Evolutionary conservation across 1,140 invertebrate species (phyloP), one percentile per base, ranked within the genome.

Genomic region (Oncopodura yosiiana): DNA sequence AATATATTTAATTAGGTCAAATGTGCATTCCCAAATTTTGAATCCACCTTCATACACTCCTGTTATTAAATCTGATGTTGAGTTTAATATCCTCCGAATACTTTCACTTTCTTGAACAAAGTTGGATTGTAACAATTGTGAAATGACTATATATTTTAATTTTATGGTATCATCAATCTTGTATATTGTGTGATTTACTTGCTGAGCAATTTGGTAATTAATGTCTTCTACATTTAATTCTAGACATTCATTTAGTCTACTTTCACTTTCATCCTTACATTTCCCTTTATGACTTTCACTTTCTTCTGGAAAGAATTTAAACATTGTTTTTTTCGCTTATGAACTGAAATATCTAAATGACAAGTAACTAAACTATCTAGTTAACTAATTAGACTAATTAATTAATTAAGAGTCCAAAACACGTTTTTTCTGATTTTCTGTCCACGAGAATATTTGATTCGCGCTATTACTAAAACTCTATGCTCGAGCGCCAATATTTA

Each of bases 11-110:
- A 80, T 65, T 41, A 92, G 68, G 67, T 91, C 87, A 67, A 79
- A 76, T 16, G 84, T 88, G 63, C 87, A 87, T 71, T 92, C 87
- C 88, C 88, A 92, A 53, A 90, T 78, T 76, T 90, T 91, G 21
- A 87, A 73, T 14, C 88, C 88, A 62, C 87, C 68, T 69, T 69
- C 68, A 63, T 70, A 70, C 9, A 67, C 60, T 27, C 66, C 66
- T 32, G 61, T 49, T 14, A 68, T 54, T 34, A 70, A 55, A 50
- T 70, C 69, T 11, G 67, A 67, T 18, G 51, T 45, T 2, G 57
- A 62, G 9, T 53, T 12, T n/a, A 60, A 39, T 14, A 62, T 52
- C 14, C 44, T 12, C 34, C 45, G 32, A 34, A 60, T 27, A 11
- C 39, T 54, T 12, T 53, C 51, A 30, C 53, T 30, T 2, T 42